Base-by-base conservation (phyloP, 2,797 vertebrate genomes). In the Schizopygopsis malacanthus region DNA sequence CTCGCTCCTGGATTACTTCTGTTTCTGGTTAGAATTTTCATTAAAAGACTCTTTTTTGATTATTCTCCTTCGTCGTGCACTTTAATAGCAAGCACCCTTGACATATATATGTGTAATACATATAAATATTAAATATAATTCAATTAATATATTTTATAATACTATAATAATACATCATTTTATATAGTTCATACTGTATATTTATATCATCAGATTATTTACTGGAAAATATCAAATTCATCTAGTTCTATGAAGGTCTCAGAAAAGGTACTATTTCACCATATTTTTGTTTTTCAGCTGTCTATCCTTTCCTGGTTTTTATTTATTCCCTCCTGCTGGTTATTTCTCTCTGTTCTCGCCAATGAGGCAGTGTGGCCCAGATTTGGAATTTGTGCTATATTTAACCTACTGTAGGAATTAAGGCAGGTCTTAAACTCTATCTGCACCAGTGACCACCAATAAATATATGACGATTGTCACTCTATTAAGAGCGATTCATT, bases 381-480 rank as follows among this genome's bases (percentile, higher is more conserved):
- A 89, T 90, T 87, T 79, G 37, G 12, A 77, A 76, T 63, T 67
- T 39, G 59, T 70, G 80, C 88, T 90, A 90, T 87, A 87, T 88
- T 87, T 89, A 28, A 28, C 28, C 28, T 33, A 33, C 28, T 33
- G 28, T 33, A 33, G 28, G 28, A 33, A 33, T 33, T 33, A 33
- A 33, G 28, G 28, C 28, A 33, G 2, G 28, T 33, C 28, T 33
- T 33, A 33, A 33, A 33, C 28, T 33, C 28, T 33, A 33, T 33
- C 28, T 33, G 28, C 28, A 33, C 28, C 28, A 33, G 28, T 33
- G 28, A 33, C 28, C 28, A 33, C 28, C 28, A 33, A 33, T 33
- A 33, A 33, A 33, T 33, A 33, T 33, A 33, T 33, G 28, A 33
- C 2, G 28, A 33, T 33, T 33, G 2, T 33, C 28, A 33, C 2